phyloP scores from a whole-genome alignment of 2,797 vertebrate species.

The Philypnodon macrostomus region DNA sequence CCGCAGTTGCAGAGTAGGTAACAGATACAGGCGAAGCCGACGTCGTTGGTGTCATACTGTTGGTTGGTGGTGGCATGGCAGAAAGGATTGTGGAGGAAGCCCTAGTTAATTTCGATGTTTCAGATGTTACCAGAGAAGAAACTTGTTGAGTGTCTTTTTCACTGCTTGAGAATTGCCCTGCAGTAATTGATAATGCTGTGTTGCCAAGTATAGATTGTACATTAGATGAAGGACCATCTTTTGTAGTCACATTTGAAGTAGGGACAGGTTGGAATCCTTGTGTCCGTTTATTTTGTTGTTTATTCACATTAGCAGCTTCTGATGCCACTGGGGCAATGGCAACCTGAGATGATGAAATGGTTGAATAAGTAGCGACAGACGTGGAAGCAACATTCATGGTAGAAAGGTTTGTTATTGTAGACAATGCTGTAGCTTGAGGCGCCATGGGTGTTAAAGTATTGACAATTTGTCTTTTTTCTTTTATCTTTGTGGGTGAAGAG shows the following conservation, averaged over 20 bases:
- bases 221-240: slow-evolving; percentile 17
- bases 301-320: slow-evolving; percentile 19
- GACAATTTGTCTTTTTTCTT: slow-evolving; percentile 27
- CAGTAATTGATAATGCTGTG: background rate
- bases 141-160: slow-evolving; percentile 12
- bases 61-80: background rate
- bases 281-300: slow-evolving; percentile 11
- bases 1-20: slow-evolving; percentile 20
- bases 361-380: slow-evolving; percentile 11
- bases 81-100: slow-evolving; percentile 2
- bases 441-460: slow-evolving; percentile 56
- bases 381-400: background rate
- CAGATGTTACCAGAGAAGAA: slow-evolving; percentile 10
- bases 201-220: slow-evolving; percentile 22
- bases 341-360: slow-evolving; percentile 4
- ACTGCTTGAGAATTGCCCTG: slow-evolving; percentile 19
- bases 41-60: background rate
- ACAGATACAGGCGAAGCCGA: slow-evolving; percentile 7
- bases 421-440: slow-evolving; percentile 19
- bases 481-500: slow-evolving; percentile 18
- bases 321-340: slow-evolving; percentile 7
- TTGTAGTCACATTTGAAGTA: slow-evolving; percentile 7
- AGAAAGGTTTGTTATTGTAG: slow-evolving; percentile 18
- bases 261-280: slow-evolving; percentile 5
- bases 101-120: slow-evolving; percentile 13